Conservation (phyloP, 2,888 invertebrate species). For the Hololepta plana region DNA sequence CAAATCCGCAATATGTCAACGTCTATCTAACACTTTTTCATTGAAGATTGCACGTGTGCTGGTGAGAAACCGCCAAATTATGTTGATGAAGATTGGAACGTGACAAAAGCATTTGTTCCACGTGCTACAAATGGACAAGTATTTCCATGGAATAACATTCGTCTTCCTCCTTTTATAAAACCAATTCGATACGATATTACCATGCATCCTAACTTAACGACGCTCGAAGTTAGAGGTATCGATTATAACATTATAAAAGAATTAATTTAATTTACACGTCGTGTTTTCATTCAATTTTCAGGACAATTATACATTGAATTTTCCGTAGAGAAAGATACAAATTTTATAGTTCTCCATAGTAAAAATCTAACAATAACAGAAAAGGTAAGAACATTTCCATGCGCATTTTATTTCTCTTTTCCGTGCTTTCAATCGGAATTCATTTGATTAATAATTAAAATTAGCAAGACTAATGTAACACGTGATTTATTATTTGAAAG, state of each 20-base stretch:
- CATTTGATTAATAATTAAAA: no score
- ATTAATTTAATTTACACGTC: background rate
- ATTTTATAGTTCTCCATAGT: conserved; percentile 68
- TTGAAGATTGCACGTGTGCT: conserved; percentile 49
- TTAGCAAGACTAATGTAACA: no score
- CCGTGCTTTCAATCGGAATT: no score
- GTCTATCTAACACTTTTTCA: conserved; percentile 5
- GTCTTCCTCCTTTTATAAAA: conserved; percentile 59
- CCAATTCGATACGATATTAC: conserved; percentile 76
- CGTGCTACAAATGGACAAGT: conserved; percentile 56
- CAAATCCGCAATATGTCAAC: background rate
- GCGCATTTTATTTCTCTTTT: conserved; percentile 4
- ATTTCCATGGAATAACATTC: conserved; percentile 59
- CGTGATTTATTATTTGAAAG: no score
- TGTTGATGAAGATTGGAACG: conserved; percentile 42
- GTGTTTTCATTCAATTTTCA: conserved; percentile 28
- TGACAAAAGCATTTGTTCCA: conserved; percentile 41
- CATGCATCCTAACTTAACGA: conserved; percentile 84
- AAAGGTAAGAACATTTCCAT: conserved; percentile 34
- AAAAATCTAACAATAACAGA: conserved; percentile 75
- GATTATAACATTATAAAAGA: conserved; percentile 3
- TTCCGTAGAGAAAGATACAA: conserved; percentile 62
- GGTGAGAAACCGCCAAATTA: conserved; percentile 44
- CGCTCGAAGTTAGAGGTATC: conserved; percentile 70
- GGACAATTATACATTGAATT: conserved; percentile 78